Evolutionary conservation across 2,888 invertebrate species (phyloP), one percentile per base, ranked within the genome.

Genomic region (Dendrolimus houi): DNA sequence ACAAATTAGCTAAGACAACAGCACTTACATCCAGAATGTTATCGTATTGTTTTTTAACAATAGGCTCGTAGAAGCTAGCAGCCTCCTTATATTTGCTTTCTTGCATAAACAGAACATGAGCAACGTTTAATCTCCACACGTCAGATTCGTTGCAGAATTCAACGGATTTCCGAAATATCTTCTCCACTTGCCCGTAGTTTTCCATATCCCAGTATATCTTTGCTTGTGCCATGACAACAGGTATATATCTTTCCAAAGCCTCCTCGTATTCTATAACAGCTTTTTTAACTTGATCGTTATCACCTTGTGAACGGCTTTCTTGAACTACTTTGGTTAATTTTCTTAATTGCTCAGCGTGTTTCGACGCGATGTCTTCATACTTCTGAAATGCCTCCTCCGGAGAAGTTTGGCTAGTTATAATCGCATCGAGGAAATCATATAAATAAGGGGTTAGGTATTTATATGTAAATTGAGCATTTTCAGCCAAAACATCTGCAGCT

Each of bases 101-200:
- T 86, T 99, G 99, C 99, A 99, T 99, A 79, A 99, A 99, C 3
- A 99, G 91, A 0, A 99, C 99, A 79, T 99, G 99, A 0, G 99
- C 99, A 0, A 99, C 99, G 79, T 99, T 99, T 17, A 99, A 89
- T 64, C 98, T 95, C 99, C 99, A 99, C 0, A 95, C 94, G 69
- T 99, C 98, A 70, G 98, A 97, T 75, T 99, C 99, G 67, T 97
- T 97, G 77, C 99, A 99, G 83, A 99, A 99, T 79, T 99, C 99
- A 0, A 97, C 98, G 59, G 98, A 98, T 79, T 98, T 98, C 47
- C 97, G 94, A 81, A 99, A 99, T 66, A 99, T 97, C 78, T 98
- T 97, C 80, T 99, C 99, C 1, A 99, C 99, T 76, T 98, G 97
- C 1, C 94, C 92, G 74, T 99, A 99, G 79, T 99, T 98, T 77